Conservation (phyloP, 64 coral and sea anemone species). For the Stichodactyla helianthus region DNA sequence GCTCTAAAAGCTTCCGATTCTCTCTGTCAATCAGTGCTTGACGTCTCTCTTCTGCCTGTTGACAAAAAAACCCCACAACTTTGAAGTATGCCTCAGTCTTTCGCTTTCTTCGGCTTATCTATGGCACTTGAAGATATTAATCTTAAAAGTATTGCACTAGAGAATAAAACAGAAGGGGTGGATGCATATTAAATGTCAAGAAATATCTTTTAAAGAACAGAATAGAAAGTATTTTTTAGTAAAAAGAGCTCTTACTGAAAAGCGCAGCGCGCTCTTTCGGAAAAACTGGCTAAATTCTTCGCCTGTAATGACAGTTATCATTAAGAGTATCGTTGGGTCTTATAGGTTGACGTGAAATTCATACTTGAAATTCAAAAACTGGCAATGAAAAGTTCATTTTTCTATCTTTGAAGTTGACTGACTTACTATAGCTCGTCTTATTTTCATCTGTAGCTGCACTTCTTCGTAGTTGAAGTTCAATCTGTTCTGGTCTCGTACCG, state of each 20-base stretch:
- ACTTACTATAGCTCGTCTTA: slow-evolving; percentile 41
- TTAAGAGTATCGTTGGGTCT: too few species aligned
- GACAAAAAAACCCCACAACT: neutral
- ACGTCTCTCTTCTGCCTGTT: slow-evolving; percentile 44
- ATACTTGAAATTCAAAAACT: neutral
- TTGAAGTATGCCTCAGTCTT: neutral
- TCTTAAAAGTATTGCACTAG: neutral
- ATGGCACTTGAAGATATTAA: neutral
- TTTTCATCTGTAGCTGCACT: slow-evolving; percentile 49
- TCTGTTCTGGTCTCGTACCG: slow-evolving; percentile 28
- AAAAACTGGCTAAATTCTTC: too few species aligned
- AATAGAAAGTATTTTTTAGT: too few species aligned
- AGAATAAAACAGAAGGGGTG: neutral
- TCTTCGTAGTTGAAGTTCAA: slow-evolving; percentile 50
- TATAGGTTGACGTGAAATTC: too few species aligned
- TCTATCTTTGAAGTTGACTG: neutral
- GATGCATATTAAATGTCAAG: neutral
- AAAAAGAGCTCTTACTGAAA: too few species aligned
- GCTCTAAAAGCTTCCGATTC: slow-evolving; percentile 38
- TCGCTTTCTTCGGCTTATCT: neutral
- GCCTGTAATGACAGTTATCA: too few species aligned
- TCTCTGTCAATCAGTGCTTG: slow-evolving; percentile 55
- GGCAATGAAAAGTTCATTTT: neutral
- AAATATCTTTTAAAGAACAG: too few species aligned
- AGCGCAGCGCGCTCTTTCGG: too few species aligned